These are phyloP conservation scores for Lamellibrachia columna DNA, from an alignment of 2,888 invertebrate species.

Conservation along the genomic window DNA sequence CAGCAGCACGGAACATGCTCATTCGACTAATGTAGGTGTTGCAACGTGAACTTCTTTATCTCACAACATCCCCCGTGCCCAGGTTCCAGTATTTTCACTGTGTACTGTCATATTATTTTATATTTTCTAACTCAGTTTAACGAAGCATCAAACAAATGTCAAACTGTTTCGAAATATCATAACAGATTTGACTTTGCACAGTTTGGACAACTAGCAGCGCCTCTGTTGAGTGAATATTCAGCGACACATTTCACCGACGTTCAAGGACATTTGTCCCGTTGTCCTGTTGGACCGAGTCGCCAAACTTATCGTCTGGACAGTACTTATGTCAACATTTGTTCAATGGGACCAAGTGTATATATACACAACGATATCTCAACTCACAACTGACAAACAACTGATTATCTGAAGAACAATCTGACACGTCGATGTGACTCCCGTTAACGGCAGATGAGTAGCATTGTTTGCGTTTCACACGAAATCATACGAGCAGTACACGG, in stretches of 20 bases:
- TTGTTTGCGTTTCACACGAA: conserved; percentile 3
- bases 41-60: too few species aligned
- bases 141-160: too few species aligned
- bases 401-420: not conserved
- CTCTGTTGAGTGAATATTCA: not conserved
- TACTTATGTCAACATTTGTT: not conserved
- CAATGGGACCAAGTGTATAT: not conserved
- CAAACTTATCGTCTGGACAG: not conserved
- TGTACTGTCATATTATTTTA: too few species aligned
- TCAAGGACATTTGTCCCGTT: not conserved
- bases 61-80: too few species aligned
- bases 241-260: not conserved
- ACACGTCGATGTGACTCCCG: not conserved
- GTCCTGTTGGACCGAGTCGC: not conserved
- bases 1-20: too few species aligned
- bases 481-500: not conserved
- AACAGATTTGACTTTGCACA: not conserved
- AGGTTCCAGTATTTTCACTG: too few species aligned
- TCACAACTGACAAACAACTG: not conserved
- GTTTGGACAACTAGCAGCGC: not conserved
- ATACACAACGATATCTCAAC: not conserved
- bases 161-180: not conserved
- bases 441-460: not conserved
- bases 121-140: too few species aligned
- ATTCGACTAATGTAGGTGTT: too few species aligned